Base-by-base conservation (phyloP, 37 sponge, comb jelly and placozoan species). In the Ephydatia muelleri region DNA sequence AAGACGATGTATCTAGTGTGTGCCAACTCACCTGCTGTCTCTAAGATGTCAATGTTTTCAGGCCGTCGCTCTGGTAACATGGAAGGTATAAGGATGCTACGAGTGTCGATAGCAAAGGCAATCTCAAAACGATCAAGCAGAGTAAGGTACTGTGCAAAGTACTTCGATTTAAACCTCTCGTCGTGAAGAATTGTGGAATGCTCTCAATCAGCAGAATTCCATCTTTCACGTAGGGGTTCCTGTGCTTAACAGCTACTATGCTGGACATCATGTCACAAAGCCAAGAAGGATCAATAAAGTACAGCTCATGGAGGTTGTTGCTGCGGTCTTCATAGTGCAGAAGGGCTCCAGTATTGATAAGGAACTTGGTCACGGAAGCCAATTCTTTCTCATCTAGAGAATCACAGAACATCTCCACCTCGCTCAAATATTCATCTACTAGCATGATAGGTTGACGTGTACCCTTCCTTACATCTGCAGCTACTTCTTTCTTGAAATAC, bases 241-340 rank as follows among this genome's bases (percentile, higher is more conserved):
- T 43, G 1, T 57, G 19, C 16, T 16, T 57, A 21, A 14, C 16
- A 57, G 14, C 9, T 29, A 94, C 83, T 67, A 94, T 65, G 13
- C 32, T 88, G 35, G 89, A 79, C 91, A 94, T 94, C 83, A 94
- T 85, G 68, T 90, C 76, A 72, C 92, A 87, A 32, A 91, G 80
- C 92, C 92, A 91, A 32, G 84, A 68, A 9, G 92, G 92, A 32
- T 91, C 88, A 27, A 87, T 82, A 67, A 91, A 91, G 80, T 91
- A 91, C n/a, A 91, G 80, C 29, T 91, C 88, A 79, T 82, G 49
- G 21, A 91, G 88, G 65, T 87, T 79, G 80, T 82, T 38, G 48
- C 66, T 83, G 12, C 80, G 38, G 33, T 91, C 87, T 68, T 91
- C 85, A 72, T 85, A 91, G 80, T 91, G 92, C 28, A 91, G 92